These are phyloP conservation scores for Adelges cooleyi DNA, from an alignment of 1,140 invertebrate genomes.

Conservation along the genomic window DNA sequence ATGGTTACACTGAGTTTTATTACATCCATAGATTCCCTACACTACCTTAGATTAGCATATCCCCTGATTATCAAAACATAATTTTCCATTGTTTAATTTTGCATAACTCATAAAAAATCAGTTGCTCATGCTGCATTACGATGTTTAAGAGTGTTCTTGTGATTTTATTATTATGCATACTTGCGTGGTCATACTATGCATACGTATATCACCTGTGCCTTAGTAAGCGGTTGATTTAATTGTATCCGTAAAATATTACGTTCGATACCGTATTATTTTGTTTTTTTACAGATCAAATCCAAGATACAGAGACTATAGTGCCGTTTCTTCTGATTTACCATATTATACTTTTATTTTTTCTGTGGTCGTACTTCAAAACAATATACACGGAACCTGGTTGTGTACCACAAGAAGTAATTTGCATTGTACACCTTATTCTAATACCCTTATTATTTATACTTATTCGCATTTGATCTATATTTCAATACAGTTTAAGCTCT, in stretches of 20 bases:
- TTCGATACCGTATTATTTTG: too few relatives aligned
- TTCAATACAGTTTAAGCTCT: constrained; percentile 63
- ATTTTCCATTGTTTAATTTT: too few relatives aligned
- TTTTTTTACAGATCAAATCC: constrained; percentile 39
- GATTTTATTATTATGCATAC: constrained; percentile 76
- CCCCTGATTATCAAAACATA: too few relatives aligned
- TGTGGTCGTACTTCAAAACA: constrained; percentile 91
- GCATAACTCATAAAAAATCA: too few relatives aligned
- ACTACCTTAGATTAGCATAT: too few relatives aligned
- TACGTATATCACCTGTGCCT: constrained; percentile 90
- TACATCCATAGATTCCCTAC: too few relatives aligned
- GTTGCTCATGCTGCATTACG: too few relatives aligned
- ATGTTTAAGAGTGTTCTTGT: constrained; percentile 93
- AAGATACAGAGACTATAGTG: constrained; percentile 44
- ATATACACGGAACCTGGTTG: constrained; percentile 71
- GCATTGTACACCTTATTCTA: too few relatives aligned
- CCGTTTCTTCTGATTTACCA: constrained; percentile 83
- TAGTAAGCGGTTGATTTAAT: constrained; percentile 48
- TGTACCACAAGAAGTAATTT: constrained; percentile 64
- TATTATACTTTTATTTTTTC: constrained; percentile 69
- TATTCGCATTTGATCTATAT: constrained; percentile 1
- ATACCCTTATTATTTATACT: too few relatives aligned
- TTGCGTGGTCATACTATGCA: constrained; percentile 95
- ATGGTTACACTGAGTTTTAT: too few relatives aligned
- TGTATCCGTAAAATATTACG: too few relatives aligned